phyloP scores from a whole-genome alignment of 2,797 vertebrate genomes.

The Macropus fuliginosus region DNA sequence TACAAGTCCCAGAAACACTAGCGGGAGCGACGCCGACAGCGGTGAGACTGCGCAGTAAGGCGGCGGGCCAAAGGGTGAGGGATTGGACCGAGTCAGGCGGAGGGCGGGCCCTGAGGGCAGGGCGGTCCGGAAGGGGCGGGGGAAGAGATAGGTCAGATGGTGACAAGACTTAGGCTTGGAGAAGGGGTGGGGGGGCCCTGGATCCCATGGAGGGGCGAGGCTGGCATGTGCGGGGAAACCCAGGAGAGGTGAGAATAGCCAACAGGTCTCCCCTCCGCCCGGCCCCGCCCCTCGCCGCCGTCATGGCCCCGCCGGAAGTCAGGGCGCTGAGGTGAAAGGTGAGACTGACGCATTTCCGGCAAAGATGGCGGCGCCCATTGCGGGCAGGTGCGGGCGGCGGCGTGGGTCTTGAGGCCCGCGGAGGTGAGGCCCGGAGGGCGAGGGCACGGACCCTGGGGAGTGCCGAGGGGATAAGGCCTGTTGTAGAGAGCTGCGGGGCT shows the following conservation, averaged over 20 bases:
- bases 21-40: constrained; percentile 50
- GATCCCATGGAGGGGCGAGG: background rate
- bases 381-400: constrained; percentile 61
- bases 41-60: background rate
- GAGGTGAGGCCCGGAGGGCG: constrained; percentile 58
- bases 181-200: background rate
- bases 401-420: constrained; percentile 31
- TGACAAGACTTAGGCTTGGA: fast-evolving
- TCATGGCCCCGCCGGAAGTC: no score
- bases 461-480: background rate
- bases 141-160: background rate
- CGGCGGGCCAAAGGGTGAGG: background rate
- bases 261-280: background rate
- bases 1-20: constrained; percentile 57
- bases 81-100: background rate
- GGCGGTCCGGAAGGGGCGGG: no score
- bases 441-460: constrained; percentile 4
- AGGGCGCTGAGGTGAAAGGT: background rate
- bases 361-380: constrained; percentile 76
- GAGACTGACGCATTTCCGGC: constrained; percentile 64
- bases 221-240: no score
- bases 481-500: background rate
- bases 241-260: fast-evolving
- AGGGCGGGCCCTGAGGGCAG: background rate
- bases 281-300: background rate